Evolutionary conservation across 2,797 vertebrate species (phyloP), one percentile per base, ranked within the genome.

Genomic region (Brachyrhaphis roseni): DNA sequence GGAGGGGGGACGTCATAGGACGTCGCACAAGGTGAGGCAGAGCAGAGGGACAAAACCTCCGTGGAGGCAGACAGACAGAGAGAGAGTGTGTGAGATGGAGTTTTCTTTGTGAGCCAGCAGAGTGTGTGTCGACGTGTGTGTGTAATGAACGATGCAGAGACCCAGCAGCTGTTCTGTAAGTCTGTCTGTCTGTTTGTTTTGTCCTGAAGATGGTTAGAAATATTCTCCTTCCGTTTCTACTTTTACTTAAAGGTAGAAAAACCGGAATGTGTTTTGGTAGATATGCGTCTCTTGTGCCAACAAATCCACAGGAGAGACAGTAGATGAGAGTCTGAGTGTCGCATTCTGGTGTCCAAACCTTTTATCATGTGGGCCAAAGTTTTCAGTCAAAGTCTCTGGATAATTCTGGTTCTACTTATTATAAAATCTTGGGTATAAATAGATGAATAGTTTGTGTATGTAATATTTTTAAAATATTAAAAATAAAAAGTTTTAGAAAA

Each of bases 121-220:
- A 7, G 75, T 76, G 73, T 78, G 45, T 55, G 18, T 80, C 46
- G 51, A 76, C 55, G 28, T 68, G 72, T 64, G 45, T 43, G 41
- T 43, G 41, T n/a, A n/a, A 8, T 43, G 78, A 89, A 34, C 72
- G 8, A 93, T 93, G 92, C 80, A 92, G 89, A 91, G 93, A 90
- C 90, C 93, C 62, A 92, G 86, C 84, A 94, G 92, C 87, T 94
- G 88, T 81, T 82, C 92, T 79, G 94, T 95, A 91, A 94, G 94
- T 82, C 47, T 74, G 8, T 77, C 43, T 83, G 49, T 85, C n/a
- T 84, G 64, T 74, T 75, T 57, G 74, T 83, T 18, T 47, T 55
- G 62, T 23, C 71, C 23, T 78, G 57, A 85, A 89, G 82, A 89
- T 79, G 81, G 55, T 86, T 86, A 78, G 43, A 26, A 28, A 70